Evolutionary conservation across 2,113 vertebrate genomes (phyloP).

Genomic region (Xyliphius kryptos): DNA sequence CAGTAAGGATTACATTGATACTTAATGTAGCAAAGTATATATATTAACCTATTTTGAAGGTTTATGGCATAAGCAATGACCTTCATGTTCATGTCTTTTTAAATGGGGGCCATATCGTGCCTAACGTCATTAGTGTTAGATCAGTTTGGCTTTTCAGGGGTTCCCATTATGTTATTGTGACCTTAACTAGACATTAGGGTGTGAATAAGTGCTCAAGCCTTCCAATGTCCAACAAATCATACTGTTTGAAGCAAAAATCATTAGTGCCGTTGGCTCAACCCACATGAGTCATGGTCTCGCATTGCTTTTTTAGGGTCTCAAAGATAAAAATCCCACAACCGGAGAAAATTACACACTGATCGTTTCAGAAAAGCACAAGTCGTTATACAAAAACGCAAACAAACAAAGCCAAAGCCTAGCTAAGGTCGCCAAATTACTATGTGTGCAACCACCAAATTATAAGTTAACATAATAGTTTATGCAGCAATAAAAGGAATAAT

Average conservation of each 20-base stretch:
- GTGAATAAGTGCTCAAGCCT: background rate
- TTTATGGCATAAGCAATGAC: no score
- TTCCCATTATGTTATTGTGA: background rate
- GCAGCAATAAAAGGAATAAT: slow-evolving; percentile 71
- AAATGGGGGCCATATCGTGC: no score
- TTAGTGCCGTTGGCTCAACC: slow-evolving; percentile 22
- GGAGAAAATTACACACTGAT: slow-evolving; percentile 62
- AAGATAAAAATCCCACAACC: slow-evolving; percentile 52
- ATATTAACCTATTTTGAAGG: no score
- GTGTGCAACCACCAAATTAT: slow-evolving; percentile 75
- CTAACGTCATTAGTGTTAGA: background rate
- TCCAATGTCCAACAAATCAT: slow-evolving; percentile 10
- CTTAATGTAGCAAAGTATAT: no score
- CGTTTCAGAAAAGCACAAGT: slow-evolving; percentile 56
- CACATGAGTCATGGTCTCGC: slow-evolving; percentile 29
- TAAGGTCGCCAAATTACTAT: slow-evolving; percentile 68
- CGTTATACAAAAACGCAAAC: slow-evolving; percentile 70
- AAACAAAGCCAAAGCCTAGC: slow-evolving; percentile 73
- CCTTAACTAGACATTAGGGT: background rate
- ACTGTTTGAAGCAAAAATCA: slow-evolving; percentile 15
- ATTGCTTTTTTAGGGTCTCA: slow-evolving; percentile 33
- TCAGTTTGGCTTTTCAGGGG: background rate
- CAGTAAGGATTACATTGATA: no score
- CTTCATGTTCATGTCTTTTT: no score
- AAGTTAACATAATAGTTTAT: slow-evolving; percentile 74